These are phyloP conservation scores for Acanthopleura granulata DNA, from an alignment of 2,888 invertebrate genomes.

Conservation along the genomic window DNA sequence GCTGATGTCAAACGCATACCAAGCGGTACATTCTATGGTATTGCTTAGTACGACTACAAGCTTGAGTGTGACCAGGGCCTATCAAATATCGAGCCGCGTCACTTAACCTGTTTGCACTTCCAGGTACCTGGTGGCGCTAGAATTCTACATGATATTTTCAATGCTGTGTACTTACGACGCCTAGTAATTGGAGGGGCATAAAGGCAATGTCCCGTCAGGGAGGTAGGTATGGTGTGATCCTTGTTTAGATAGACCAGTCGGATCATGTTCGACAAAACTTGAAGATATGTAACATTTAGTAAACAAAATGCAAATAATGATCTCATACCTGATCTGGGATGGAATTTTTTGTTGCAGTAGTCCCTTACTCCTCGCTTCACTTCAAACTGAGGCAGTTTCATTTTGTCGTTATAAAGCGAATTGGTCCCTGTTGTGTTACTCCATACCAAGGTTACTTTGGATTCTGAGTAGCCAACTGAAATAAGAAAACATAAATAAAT, in stretches of 20 bases:
- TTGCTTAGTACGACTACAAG: no score
- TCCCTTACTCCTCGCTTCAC: not conserved
- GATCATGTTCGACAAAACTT: not conserved
- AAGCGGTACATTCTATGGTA: no score
- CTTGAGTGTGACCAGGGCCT: no score
- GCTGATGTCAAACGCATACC: no score
- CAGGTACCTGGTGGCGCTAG: no score
- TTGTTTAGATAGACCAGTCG: not conserved
- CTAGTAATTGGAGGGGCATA: no score
- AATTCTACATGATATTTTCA: no score
- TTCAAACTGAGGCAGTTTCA: conserved; percentile 46
- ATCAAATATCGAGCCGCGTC: no score
- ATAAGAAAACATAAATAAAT: conserved; percentile 24
- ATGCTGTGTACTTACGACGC: no score
- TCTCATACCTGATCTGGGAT: conserved; percentile 11
- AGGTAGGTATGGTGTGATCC: no score
- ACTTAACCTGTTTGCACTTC: no score
- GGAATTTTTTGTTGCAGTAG: not conserved
- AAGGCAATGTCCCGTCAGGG: no score
- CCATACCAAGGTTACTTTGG: conserved; percentile 47
- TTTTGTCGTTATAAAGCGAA: not conserved
- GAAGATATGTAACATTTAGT: not conserved
- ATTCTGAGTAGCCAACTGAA: conserved; percentile 88
- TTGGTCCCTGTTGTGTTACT: conserved; percentile 32
- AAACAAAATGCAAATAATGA: not conserved